Evolutionary conservation across 2,113 vertebrate species (phyloP), one percentile per base, ranked within the genome.

Genomic region (Phasianus colchicus): DNA sequence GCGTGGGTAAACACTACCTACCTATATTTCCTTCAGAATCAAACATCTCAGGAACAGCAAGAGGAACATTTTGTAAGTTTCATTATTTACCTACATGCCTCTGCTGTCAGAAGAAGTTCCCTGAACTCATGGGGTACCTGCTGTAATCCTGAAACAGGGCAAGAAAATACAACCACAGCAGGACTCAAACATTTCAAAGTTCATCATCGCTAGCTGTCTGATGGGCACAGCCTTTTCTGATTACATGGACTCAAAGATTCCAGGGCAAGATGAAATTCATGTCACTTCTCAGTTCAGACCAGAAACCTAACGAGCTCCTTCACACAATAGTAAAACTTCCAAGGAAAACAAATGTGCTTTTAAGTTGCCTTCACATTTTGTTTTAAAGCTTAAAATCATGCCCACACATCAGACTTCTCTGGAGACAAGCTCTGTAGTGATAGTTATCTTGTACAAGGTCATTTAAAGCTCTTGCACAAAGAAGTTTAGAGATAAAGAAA

Each of bases 331-430:
- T 21, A 81, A 86, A 73, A 60, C 10, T 8, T 6, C 5, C 27
- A 45, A 54, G 20, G 16, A 55, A 76, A 36, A 8, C 9, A 52
- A 70, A 73, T 19, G 10, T 24, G 10, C 15, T 84, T 78, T 81
- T 36, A 94, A 58, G 36, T 45, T 6, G 86, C 6, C 9, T 22
- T n/a, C 4, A 16, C 2, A 71, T 84, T 71, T 85, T 82, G 3
- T 54, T 82, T 67, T n/a, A 36, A 78, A 7, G 30, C 74, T 84
- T 78, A 71, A 94, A 79, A 85, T 67, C 18, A 52, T 38, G 16
- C 3, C 21, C 29, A 47, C 8, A 47, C 1, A 29, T 61, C 65
- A 71, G 25, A 74, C 29, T 66, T 71, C 76, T 81, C 40, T 63
- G 43, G n/a, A 87, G 30, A 85, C 6, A 11, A 42, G 6, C 24